Base-by-base conservation (phyloP, 1,140 invertebrate species). In the Paralvinella palmiformis region DNA sequence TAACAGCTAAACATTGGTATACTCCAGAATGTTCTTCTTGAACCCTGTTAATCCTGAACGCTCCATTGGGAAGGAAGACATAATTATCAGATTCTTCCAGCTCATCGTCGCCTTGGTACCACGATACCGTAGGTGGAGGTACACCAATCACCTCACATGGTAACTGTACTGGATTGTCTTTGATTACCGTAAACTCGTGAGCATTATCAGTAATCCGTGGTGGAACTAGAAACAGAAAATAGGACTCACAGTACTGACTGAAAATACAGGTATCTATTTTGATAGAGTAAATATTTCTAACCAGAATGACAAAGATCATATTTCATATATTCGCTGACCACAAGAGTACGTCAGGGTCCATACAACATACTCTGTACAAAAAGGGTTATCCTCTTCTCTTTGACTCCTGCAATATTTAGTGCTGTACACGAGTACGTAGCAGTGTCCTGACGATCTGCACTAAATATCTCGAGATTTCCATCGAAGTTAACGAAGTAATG, bases 1-100 rank as follows among this genome's bases (percentile, higher is more conserved):
- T 84, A 3, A 74, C 73, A 5, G 83, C 83, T 4, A 81, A 65
- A 70, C 83, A 84, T 45, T 79, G 74, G 64, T 84, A 85, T 24
- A 80, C 72, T n/a, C 82, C 83, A 57, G 78, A 75, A 68, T 84
- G 81, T 2, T 70, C 59, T 5, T 71, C 63, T 44, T 71, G 62
- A 0, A 70, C 71, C 24, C 67, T 66, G 22, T 58, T 52, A 33
- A 72, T 67, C 27, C 24, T 59, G 17, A 63, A 36, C 10, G 65
- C 70, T 69, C 33, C 58, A 22, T 66, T 72, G 57, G 58, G 56
- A 35, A 27, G 68, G 62, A 50, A 59, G 10, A 59, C 44, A 20
- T 24, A 37, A 17, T n/a, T 22, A 45, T 31, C 41, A 20, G 22
- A n/a, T 33, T 24, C 29, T 48, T 36, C 31, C 35, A 69, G 22